Evolutionary conservation across 53 echinoderm and acorn worm species (phyloP).

Genomic region (Temnopleurus reevesii): DNA sequence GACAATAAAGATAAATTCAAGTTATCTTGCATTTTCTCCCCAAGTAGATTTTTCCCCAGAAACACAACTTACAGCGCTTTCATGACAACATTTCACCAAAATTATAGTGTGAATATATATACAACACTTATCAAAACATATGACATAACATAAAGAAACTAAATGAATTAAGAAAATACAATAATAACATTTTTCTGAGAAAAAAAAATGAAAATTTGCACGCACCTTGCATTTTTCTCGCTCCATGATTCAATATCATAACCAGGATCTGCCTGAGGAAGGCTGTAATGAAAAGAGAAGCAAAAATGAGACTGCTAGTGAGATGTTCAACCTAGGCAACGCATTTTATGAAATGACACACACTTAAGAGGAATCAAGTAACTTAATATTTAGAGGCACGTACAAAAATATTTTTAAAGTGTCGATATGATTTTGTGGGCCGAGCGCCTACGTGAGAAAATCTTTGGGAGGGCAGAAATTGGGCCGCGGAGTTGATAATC

Average conservation of each 20-base stretch:
- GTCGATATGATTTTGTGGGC: slow-evolving; percentile 7
- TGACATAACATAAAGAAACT: too few species aligned
- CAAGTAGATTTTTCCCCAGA: too few species aligned
- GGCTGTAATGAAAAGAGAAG: not conserved
- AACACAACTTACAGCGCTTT: too few species aligned
- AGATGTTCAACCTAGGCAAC: not conserved
- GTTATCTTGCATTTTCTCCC: too few species aligned
- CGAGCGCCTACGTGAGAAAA: slow-evolving; percentile 42
- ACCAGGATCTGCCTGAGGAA: slow-evolving; percentile 46
- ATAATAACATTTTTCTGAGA: not conserved
- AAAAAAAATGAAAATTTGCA: not conserved
- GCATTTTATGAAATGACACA: not conserved
- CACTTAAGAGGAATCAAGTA: not conserved
- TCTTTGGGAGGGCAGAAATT: not conserved
- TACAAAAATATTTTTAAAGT: slow-evolving; percentile 38
- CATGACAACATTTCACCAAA: too few species aligned
- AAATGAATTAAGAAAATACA: not conserved
- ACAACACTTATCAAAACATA: too few species aligned
- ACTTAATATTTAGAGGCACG: slow-evolving; percentile 50
- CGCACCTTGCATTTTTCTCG: slow-evolving; percentile 78
- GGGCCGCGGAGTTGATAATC: slow-evolving; percentile 6
- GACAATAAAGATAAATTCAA: too few species aligned
- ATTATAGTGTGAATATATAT: too few species aligned
- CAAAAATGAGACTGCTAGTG: not conserved
- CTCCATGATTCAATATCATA: slow-evolving; percentile 77